These are phyloP conservation scores for Ictalurus furcatus DNA, from an alignment of 2,113 vertebrate species.

Conservation along the genomic window DNA sequence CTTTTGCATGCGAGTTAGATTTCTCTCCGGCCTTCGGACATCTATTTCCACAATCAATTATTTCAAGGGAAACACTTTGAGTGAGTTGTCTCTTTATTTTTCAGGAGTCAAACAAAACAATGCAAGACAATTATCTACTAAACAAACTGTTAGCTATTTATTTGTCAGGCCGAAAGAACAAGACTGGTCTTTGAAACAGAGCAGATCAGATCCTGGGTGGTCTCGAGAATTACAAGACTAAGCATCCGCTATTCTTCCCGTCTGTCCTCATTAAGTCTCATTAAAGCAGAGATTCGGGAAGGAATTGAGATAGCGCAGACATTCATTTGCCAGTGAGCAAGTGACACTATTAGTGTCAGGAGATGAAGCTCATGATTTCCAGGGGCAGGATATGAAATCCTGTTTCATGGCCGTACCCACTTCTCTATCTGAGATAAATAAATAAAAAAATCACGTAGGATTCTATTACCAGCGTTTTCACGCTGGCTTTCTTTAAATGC, in stretches of 20 bases:
- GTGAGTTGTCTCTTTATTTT: not conserved
- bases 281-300: conserved; percentile 23
- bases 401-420: conserved; percentile 19
- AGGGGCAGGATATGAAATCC: conserved; percentile 38
- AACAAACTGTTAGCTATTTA: conserved; percentile 24
- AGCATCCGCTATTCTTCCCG: not conserved
- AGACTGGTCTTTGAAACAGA: not conserved
- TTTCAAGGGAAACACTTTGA: not conserved
- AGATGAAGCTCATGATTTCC: conserved; percentile 34
- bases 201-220: not conserved
- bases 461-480: conserved; percentile 51
- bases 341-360: conserved; percentile 37
- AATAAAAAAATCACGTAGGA: not conserved
- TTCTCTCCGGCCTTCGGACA: not conserved
- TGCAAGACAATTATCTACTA: not conserved
- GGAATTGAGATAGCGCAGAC: conserved; percentile 43
- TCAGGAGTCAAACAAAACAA: not conserved
- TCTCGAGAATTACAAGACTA: conserved; percentile 17
- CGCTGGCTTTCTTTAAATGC: conserved; percentile 44
- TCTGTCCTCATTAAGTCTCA: conserved; percentile 39
- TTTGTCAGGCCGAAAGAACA: not conserved
- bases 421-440: conserved; percentile 19
- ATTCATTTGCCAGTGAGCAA: conserved; percentile 27
- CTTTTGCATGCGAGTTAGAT: conserved; percentile 1
- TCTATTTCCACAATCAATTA: conserved; percentile 4